Percentiles rank a stretch among this genome's conserved stretches.
Conservation (phyloP, 1,140 invertebrate species). For the Pseudoatta argentina region DNA sequence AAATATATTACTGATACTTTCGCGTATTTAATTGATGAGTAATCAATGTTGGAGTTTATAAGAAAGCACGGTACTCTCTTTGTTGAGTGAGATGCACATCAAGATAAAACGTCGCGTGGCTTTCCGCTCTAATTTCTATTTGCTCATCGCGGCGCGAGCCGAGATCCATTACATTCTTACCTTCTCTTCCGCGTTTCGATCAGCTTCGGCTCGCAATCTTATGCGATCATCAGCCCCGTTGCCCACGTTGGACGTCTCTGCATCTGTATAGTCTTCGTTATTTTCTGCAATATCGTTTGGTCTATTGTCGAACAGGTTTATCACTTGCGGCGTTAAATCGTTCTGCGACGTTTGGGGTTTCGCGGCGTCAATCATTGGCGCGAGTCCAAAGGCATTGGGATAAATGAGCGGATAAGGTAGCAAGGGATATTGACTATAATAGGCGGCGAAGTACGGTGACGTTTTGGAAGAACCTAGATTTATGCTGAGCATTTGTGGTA, state of each 20-base stretch:
- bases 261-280: slow-evolving; percentile 65
- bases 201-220: slow-evolving; percentile 24
- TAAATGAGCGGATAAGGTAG: slow-evolving; percentile 60
- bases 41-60: not conserved
- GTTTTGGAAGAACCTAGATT: slow-evolving; percentile 50
- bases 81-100: slow-evolving; percentile 13
- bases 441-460: slow-evolving; percentile 75
- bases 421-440: slow-evolving; percentile 77
- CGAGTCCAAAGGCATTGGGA: slow-evolving; percentile 31
- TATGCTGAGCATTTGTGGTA: slow-evolving; percentile 29
- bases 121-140: slow-evolving; percentile 64
- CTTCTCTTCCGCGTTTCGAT: slow-evolving; percentile 68
- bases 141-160: slow-evolving; percentile 19
- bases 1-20: not conserved
- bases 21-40: slow-evolving; percentile 11
- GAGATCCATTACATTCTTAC: slow-evolving; percentile 67
- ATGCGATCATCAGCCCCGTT: not conserved
- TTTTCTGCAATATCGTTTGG: slow-evolving; percentile 26
- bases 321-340: slow-evolving; percentile 14
- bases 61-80: slow-evolving; percentile 9
- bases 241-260: slow-evolving; percentile 12
- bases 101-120: slow-evolving; percentile 44
- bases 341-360: slow-evolving; percentile 42
- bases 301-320: slow-evolving; percentile 32
- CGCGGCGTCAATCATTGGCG: slow-evolving; percentile 38